Percentiles rank a stretch among this genome's conserved stretches.
phyloP scores from a whole-genome alignment of 92 coral and sea anemone species.

The Pocillopora grandis region DNA sequence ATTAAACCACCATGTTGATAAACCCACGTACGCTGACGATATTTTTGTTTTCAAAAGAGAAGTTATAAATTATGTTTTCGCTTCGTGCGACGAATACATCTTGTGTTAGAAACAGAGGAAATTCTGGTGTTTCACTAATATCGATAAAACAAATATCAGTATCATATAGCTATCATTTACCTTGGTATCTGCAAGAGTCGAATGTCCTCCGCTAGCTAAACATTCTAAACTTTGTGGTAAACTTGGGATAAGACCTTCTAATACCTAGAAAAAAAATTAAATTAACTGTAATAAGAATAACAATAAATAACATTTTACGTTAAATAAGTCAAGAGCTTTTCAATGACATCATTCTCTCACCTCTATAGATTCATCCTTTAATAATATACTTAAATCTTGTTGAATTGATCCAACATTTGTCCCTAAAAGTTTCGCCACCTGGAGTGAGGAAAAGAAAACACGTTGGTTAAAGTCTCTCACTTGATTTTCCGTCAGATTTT shows the following conservation, averaged over 20 bases:
- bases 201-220: conserved; percentile 86
- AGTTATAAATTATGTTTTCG: too few species aligned
- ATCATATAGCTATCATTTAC: conserved; percentile 24
- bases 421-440: conserved; percentile 95
- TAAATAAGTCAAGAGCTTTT: background rate
- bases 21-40: too few species aligned
- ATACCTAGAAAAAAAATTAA: conserved; percentile 59
- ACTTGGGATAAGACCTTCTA: conserved; percentile 92
- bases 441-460: background rate
- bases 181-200: conserved; percentile 78
- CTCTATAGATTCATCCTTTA: conserved; percentile 98
- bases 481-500: background rate
- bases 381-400: conserved; percentile 90
- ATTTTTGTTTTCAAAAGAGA: too few species aligned
- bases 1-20: too few species aligned
- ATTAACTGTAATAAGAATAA: background rate
- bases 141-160: background rate
- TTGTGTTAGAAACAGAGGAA: too few species aligned
- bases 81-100: too few species aligned
- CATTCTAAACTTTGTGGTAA: conserved; percentile 91
- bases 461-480: background rate
- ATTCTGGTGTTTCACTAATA: too few species aligned
- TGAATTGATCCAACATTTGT: conserved; percentile 80
- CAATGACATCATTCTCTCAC: conserved; percentile 30
- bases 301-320: too few species aligned